Percentiles rank a stretch among this genome's conserved stretches.
phyloP scores from a whole-genome alignment of 1,140 invertebrate species.

The Trachymyrmex cornetzi region DNA sequence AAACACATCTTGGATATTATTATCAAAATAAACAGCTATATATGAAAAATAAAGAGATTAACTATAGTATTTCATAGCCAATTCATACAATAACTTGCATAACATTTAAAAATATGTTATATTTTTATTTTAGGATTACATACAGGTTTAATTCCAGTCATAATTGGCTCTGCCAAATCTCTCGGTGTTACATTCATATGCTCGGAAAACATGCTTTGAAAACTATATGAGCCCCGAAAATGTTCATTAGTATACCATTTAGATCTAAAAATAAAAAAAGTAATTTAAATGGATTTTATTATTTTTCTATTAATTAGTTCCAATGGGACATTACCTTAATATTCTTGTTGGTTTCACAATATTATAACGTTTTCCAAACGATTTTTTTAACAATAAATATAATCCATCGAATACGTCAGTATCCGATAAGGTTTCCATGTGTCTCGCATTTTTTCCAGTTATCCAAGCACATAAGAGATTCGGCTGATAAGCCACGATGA shows the following conservation, averaged over 20 bases:
- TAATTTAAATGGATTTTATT: background rate
- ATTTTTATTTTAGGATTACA: slow-evolving; percentile 53
- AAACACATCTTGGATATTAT: background rate
- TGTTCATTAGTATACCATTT: slow-evolving; percentile 90
- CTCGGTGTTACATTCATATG: slow-evolving; percentile 82
- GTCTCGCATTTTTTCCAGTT: slow-evolving; percentile 87
- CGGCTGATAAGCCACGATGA: slow-evolving; percentile 89
- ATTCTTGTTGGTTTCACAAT: slow-evolving; percentile 86
- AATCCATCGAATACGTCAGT: slow-evolving; percentile 85
- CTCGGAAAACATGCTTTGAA: slow-evolving; percentile 86
- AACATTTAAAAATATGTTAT: slow-evolving; percentile 13
- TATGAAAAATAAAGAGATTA: background rate
- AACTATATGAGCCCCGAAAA: slow-evolving; percentile 91
- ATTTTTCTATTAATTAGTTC: slow-evolving; percentile 1
- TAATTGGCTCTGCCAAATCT: slow-evolving; percentile 88
- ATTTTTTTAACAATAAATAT: slow-evolving; percentile 85
- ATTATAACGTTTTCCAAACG: slow-evolving; percentile 85
- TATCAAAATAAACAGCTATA: background rate
- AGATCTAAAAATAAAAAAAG: slow-evolving; percentile 86
- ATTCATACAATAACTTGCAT: background rate
- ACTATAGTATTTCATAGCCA: background rate
- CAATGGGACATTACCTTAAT: slow-evolving; percentile 75
- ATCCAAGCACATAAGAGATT: slow-evolving; percentile 90
- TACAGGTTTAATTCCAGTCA: slow-evolving; percentile 85
- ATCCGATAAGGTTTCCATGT: slow-evolving; percentile 87